Percentiles rank a stretch among this genome's conserved stretches.
These are phyloP conservation scores for Gouania willdenowi DNA, from an alignment of 2,797 vertebrate species.

Conservation along the genomic window DNA sequence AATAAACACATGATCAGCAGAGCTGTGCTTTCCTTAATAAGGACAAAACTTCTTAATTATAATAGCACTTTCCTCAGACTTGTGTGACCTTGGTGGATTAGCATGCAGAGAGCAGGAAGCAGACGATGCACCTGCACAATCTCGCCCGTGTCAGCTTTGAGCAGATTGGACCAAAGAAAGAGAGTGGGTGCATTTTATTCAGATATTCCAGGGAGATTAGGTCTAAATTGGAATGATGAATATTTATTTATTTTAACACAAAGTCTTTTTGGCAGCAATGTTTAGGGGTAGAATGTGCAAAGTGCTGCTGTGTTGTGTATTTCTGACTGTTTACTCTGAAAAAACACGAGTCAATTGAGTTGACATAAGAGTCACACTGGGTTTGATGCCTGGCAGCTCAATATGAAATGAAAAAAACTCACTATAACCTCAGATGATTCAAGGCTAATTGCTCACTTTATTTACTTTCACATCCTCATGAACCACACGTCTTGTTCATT, in stretches of 20 bases:
- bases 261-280: constrained; percentile 9
- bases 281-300: constrained; percentile 5
- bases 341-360: constrained; percentile 23
- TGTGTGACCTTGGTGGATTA: constrained; percentile 47
- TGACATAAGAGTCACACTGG: constrained; percentile 2
- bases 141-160: constrained; percentile 22
- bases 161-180: constrained; percentile 6
- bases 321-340: constrained; percentile 5
- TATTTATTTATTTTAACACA: too few relatives aligned
- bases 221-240: constrained; percentile 30
- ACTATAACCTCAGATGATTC: not conserved
- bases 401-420: constrained; percentile 5
- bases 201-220: constrained; percentile 25
- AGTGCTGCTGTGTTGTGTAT: constrained; percentile 3
- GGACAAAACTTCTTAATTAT: constrained; percentile 28
- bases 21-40: constrained; percentile 28
- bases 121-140: constrained; percentile 10
- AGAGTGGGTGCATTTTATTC: constrained; percentile 14
- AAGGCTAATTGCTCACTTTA: not conserved
- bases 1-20: constrained; percentile 42
- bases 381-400: not conserved
- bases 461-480: constrained; percentile 1
- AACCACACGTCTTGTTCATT: not conserved
- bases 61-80: constrained; percentile 31
- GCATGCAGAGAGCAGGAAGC: constrained; percentile 29